These are phyloP conservation scores for Tamandua tetradactyla DNA, from an alignment of 2,797 vertebrate species.

Conservation along the genomic window DNA sequence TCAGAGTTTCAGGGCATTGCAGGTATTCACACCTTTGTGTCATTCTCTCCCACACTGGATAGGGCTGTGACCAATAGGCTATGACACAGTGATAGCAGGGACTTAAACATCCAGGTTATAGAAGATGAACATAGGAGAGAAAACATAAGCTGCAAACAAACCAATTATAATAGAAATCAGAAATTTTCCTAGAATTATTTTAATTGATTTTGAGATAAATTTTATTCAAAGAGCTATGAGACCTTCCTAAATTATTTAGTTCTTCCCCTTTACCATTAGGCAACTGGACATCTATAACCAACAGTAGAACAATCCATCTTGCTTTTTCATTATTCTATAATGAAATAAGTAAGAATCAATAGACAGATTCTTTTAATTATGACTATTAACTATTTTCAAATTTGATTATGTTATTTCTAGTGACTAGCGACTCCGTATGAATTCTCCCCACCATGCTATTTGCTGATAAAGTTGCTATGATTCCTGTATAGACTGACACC, in stretches of 20 bases:
- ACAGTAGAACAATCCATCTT: constrained; percentile 13
- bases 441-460: neutral
- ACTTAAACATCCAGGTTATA: neutral
- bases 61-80: neutral
- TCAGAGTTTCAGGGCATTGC: neutral
- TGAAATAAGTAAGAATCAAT: constrained; percentile 55
- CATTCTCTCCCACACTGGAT: neutral
- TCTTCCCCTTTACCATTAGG: constrained; percentile 5
- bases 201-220: neutral
- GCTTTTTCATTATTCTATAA: neutral
- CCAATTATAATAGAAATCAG: constrained; percentile 40
- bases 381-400: constrained; percentile 34
- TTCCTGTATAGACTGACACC: neutral
- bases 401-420: neutral
- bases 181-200: constrained; percentile 40
- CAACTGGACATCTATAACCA: constrained; percentile 28
- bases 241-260: constrained; percentile 48
- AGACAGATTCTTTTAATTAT: constrained; percentile 44
- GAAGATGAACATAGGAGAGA: neutral
- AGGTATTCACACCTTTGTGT: neutral
- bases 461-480: neutral
- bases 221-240: neutral
- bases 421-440: neutral
- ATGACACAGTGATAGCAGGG: neutral
- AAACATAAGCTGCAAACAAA: constrained; percentile 23